Conservation (phyloP, 2,888 invertebrate genomes). For the Lasiommata megera region DNA sequence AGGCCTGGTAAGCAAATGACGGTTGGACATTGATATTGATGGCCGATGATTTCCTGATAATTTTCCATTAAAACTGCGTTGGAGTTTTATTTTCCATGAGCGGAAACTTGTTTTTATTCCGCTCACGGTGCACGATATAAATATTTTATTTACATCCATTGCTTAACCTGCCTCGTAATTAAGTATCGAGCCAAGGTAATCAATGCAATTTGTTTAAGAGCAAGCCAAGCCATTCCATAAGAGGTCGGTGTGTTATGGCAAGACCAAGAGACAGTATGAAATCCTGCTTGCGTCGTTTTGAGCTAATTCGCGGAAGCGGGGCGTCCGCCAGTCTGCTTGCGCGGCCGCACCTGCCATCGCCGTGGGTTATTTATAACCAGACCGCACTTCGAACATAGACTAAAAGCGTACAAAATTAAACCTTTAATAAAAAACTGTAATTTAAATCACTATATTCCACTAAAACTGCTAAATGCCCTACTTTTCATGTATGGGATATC, state of each 20-base stretch:
- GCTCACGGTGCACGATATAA: slow-evolving; percentile 22
- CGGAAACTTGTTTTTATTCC: slow-evolving; percentile 22
- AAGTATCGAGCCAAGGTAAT: slow-evolving; percentile 35
- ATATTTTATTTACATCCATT: slow-evolving; percentile 32
- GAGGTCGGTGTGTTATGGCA: slow-evolving; percentile 30
- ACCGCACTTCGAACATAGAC: slow-evolving; percentile 61
- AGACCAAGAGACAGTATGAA: slow-evolving; percentile 21
- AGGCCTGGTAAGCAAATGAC: not conserved
- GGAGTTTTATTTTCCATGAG: slow-evolving; percentile 24
- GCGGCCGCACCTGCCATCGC: slow-evolving; percentile 60
- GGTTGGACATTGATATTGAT: slow-evolving; percentile 6
- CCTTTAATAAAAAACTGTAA: no score
- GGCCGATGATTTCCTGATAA: slow-evolving; percentile 20
- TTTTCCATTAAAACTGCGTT: slow-evolving; percentile 25
- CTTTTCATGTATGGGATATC: no score
- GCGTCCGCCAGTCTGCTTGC: slow-evolving; percentile 71
- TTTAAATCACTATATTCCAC: no score
- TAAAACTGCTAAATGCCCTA: no score
- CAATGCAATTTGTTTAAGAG: slow-evolving; percentile 33
- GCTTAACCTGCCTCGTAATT: slow-evolving; percentile 33
- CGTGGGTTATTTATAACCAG: slow-evolving; percentile 75
- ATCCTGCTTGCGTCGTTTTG: slow-evolving; percentile 27
- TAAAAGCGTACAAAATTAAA: slow-evolving; percentile 40
- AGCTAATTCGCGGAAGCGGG: slow-evolving; percentile 67
- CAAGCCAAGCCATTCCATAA: slow-evolving; percentile 32